Base-by-base conservation (phyloP, 30 jellyfish, hydroid and myxozoan species). In the Aurelia aurita complex sp. Pacific region DNA sequence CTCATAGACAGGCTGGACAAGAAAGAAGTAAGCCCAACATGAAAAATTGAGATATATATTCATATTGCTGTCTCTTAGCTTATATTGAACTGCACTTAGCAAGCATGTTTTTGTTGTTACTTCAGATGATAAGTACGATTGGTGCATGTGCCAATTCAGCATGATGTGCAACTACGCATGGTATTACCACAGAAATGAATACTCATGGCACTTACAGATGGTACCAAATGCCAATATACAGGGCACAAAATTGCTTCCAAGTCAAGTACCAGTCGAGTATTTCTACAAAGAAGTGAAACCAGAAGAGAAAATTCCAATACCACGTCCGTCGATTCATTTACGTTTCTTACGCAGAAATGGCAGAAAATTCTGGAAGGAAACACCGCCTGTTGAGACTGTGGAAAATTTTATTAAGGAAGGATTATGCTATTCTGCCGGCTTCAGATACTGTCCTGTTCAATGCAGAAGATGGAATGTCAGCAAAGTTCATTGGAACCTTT, bases 331-430 rank as follows among this genome's bases (percentile, higher is more conserved):
- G 5, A 77, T 85, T 18, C 95, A 85, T 68, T 13, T 85, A 1
- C 43, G 95, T 38, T 76, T 74, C 66, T 35, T 65, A 10, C 11
- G 75, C n/a, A 51, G 51, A 40, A 52, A 75, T 76, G 85, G 85
- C 52, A 42, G 53, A 5, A 33, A 17, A 1, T 81, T 81, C 57
- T 74, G 57, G 52, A 80, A 70, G 69, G 77, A 76, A 32, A 85
- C 54, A 18, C 88, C 95, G 17, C 83, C 83, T 16, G 73, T 29
- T 15, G 87, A 76, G 57, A 67, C 68, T 16, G 73, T 85, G 10
- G 87, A 80, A 16, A 85, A 71, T 35, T 70, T 72, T 42, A 64
- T 89, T 36, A 73, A 73, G 11, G 97, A 89, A 51, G 86, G 97
- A 16, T 55, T 89, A 35, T 23, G 29, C 29, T 23, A 23, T 23